Conservation (phyloP, 2,797 vertebrate genomes). For the Silurus aristotelis region DNA sequence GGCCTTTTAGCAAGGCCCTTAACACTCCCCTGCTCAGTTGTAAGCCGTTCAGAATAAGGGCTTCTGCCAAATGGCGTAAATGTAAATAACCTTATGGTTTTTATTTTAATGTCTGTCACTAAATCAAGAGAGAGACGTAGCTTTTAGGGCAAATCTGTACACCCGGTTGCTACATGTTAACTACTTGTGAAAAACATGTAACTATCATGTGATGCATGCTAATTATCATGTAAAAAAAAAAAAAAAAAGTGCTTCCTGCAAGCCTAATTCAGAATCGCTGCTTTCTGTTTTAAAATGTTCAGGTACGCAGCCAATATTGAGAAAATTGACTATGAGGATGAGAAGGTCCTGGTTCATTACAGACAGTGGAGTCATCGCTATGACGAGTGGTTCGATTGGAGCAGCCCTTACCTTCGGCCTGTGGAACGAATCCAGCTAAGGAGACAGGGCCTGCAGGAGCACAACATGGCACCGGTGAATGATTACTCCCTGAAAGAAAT, state of each 20-base stretch:
- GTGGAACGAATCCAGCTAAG: constrained; percentile 93
- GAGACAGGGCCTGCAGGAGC: constrained; percentile 70
- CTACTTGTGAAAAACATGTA: no score
- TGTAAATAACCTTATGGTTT: neutral
- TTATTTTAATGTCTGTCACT: neutral
- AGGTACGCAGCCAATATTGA: constrained; percentile 98
- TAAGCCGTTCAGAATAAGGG: no score
- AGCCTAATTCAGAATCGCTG: neutral
- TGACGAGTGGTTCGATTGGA: constrained; percentile 99
- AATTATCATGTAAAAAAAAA: no score
- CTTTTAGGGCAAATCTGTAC: no score
- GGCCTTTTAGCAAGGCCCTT: no score
- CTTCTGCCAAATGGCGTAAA: no score
- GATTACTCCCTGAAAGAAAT: neutral
- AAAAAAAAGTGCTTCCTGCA: neutral
- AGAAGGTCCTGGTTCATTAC: constrained; percentile 96
- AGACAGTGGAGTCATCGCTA: constrained; percentile 99
- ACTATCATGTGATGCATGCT: no score
- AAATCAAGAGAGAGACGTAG: neutral
- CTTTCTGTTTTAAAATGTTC: neutral
- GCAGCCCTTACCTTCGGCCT: constrained; percentile 92
- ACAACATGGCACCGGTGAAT: constrained; percentile 67
- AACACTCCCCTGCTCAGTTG: no score
- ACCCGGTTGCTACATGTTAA: no score
- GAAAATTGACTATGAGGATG: constrained; percentile 96